Percentiles rank a stretch among this genome's conserved stretches.
phyloP scores from a whole-genome alignment of 2,797 vertebrate genomes.

The Micromesistius poutassou region DNA sequence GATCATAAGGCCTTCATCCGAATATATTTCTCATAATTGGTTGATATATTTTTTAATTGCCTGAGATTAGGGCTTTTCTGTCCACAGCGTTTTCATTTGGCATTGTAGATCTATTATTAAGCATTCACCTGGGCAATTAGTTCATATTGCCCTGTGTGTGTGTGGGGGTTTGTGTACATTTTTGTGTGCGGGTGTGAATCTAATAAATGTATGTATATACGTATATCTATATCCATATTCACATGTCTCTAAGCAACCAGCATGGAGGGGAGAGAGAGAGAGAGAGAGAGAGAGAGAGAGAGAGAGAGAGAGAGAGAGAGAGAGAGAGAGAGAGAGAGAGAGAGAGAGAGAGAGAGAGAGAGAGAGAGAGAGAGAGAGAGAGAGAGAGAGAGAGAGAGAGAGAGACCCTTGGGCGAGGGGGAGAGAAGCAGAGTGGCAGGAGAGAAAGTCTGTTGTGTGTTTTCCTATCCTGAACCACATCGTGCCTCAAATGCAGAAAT shows the following conservation, averaged over 20 bases:
- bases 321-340: background rate
- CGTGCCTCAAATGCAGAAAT: slow-evolving; percentile 26
- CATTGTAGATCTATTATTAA: background rate
- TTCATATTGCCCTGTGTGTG: background rate
- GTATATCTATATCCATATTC: background rate
- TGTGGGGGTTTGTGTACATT: background rate
- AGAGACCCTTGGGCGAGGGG: too few species aligned
- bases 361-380: too few species aligned
- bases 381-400: background rate
- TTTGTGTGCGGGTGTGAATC: background rate
- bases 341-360: background rate
- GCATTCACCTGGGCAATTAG: background rate
- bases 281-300: background rate
- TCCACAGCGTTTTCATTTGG: background rate
- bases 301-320: background rate
- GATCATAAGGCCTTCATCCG: background rate
- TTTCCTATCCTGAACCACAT: slow-evolving; percentile 11
- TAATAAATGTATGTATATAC: background rate
- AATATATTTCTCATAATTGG: background rate
- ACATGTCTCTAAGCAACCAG: background rate
- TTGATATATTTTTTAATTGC: slow-evolving; percentile 1
- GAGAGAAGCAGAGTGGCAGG: background rate
- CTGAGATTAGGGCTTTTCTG: background rate
- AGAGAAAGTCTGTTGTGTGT: background rate
- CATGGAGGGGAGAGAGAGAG: background rate